Evolutionary conservation across 2,888 invertebrate genomes (phyloP).

Genomic region (Cryptocephalus moraei): DNA sequence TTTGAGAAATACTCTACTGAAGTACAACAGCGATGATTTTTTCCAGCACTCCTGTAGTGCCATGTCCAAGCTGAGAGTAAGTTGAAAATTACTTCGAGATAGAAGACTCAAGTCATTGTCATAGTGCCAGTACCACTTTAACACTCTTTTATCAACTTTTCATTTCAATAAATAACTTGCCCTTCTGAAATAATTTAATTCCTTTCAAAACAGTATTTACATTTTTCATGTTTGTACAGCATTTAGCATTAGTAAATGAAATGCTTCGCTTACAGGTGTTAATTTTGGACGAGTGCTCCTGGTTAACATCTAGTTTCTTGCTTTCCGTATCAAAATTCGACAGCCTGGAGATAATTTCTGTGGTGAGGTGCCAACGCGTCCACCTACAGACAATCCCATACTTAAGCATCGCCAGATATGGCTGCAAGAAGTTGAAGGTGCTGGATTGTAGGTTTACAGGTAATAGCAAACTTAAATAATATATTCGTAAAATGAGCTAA

Average conservation of each 20-base stretch:
- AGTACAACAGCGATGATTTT: conserved; percentile 20
- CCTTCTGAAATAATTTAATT: too few species aligned
- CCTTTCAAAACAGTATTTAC: too few species aligned
- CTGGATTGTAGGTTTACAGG: conserved; percentile 34
- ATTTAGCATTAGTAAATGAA: background rate
- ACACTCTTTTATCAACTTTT: too few species aligned
- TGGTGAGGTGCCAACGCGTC: conserved; percentile 52
- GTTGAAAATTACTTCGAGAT: background rate
- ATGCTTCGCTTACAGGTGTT: conserved; percentile 43
- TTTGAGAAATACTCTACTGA: conserved; percentile 38
- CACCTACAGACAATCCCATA: conserved; percentile 60
- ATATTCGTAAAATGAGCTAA: too few species aligned
- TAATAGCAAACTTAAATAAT: conserved; percentile 8
- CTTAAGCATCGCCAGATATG: conserved; percentile 62
- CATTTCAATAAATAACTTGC: too few species aligned
- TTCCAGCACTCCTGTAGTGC: conserved; percentile 22
- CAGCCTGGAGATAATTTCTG: conserved; percentile 48
- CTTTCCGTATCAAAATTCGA: conserved; percentile 63
- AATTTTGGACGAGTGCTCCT: conserved; percentile 60
- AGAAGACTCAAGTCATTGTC: too few species aligned
- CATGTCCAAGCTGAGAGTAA: conserved; percentile 22
- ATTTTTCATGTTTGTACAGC: too few species aligned
- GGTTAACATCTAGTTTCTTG: conserved; percentile 64
- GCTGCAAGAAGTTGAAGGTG: conserved; percentile 47
- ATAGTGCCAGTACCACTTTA: too few species aligned